A percentile compares a stretch with the other conserved stretches of the same genome.
Conservation (phyloP, 2,797 vertebrate species). For the Pempheris klunzingeri region DNA sequence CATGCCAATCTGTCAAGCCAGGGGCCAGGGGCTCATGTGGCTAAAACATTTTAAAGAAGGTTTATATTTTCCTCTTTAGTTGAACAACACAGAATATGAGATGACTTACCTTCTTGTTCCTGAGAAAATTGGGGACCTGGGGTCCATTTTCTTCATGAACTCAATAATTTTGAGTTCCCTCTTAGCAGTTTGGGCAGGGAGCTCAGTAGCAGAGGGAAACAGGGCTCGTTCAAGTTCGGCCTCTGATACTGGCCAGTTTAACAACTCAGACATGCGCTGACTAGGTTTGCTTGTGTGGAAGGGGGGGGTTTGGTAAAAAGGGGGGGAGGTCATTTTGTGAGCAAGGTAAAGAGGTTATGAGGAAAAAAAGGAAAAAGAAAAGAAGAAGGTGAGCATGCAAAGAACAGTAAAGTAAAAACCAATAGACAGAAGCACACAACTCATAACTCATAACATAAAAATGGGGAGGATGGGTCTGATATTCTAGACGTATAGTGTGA, state of each 20-base stretch:
- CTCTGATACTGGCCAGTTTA: slow-evolving; percentile 89
- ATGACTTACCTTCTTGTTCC: slow-evolving; percentile 91
- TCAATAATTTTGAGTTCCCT: slow-evolving; percentile 93
- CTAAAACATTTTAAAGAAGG: background rate
- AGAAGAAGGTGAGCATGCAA: slow-evolving; percentile 42
- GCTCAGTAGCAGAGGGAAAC: slow-evolving; percentile 84
- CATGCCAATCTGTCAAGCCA: too few species aligned
- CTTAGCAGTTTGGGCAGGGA: slow-evolving; percentile 84
- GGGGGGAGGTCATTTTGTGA: background rate
- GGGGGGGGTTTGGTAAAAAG: slow-evolving; percentile 11
- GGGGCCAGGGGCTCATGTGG: too few species aligned
- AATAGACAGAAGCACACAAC: background rate
- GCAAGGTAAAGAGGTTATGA: slow-evolving; percentile 33
- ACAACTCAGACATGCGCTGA: slow-evolving; percentile 87
- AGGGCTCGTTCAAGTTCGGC: slow-evolving; percentile 84
- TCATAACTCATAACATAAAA: background rate
- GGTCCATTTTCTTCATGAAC: slow-evolving; percentile 95
- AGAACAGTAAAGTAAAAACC: slow-evolving; percentile 33
- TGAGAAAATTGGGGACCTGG: slow-evolving; percentile 87
- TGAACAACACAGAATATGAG: background rate
- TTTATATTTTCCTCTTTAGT: background rate
- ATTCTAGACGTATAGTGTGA: too few species aligned
- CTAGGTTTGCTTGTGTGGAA: slow-evolving; percentile 78
- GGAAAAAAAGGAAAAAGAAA: slow-evolving; percentile 45
- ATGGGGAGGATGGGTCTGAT: too few species aligned